Percentiles rank a stretch among this genome's conserved stretches.
Evolutionary conservation across 2,797 vertebrate genomes (phyloP).

Genomic region (Ibycter americanus): DNA sequence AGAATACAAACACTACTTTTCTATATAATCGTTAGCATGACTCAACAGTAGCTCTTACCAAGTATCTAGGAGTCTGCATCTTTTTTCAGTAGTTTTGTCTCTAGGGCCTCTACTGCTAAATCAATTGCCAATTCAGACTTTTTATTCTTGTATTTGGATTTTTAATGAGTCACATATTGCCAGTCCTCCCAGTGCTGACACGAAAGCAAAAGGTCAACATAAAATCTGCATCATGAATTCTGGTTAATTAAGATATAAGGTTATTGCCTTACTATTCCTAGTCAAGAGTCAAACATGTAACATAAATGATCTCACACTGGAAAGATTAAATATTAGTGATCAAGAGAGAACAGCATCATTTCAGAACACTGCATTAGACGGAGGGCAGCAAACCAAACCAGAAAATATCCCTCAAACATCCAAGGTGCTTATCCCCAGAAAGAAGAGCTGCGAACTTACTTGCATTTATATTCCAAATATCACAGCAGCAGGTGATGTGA

Average conservation of each 20-base stretch:
- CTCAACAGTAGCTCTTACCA: background rate
- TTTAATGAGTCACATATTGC: background rate
- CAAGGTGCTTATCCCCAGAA: background rate
- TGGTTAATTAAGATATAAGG: background rate
- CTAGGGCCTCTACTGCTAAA: background rate
- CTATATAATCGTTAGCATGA: background rate
- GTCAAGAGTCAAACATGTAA: background rate
- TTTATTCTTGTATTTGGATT: background rate
- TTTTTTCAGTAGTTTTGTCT: background rate
- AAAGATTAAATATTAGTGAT: background rate
- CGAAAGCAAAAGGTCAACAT: background rate
- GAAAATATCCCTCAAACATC: background rate
- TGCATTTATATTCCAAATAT: background rate
- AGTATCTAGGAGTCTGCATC: background rate
- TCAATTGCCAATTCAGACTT: background rate
- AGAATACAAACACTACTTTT: background rate
- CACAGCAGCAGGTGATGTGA: background rate
- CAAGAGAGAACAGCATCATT: background rate
- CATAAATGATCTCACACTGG: background rate
- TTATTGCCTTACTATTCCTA: background rate
- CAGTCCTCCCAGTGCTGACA: background rate
- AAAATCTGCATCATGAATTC: background rate
- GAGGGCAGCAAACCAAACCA: background rate
- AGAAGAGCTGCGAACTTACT: background rate
- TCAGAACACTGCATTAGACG: background rate